Percentiles rank a stretch among this genome's conserved stretches.
These are phyloP conservation scores for Anoplolepis gracilipes DNA, from an alignment of 1,140 invertebrate genomes.

Conservation along the genomic window DNA sequence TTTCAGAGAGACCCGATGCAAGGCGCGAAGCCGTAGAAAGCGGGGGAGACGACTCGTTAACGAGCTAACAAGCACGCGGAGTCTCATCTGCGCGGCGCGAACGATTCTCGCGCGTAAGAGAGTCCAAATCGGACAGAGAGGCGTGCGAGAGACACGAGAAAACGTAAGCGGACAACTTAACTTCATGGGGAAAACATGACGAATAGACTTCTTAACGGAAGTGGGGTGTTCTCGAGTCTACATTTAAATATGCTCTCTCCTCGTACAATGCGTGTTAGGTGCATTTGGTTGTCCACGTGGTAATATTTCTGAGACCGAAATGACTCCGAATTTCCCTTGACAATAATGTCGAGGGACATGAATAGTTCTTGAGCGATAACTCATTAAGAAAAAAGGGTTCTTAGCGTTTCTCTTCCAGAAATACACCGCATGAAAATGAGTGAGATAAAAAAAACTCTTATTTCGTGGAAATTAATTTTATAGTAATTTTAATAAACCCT, in stretches of 20 bases:
- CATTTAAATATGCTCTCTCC: constrained; percentile 23
- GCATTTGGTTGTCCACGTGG: constrained; percentile 23
- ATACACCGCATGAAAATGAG: background rate
- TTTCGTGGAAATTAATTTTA: background rate
- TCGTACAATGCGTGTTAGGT: background rate
- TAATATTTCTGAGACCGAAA: constrained; percentile 8
- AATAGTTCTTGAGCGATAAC: background rate
- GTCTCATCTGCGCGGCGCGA: constrained; percentile 27
- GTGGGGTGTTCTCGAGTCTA: constrained; percentile 10
- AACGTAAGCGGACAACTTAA: constrained; percentile 25
- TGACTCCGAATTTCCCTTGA: background rate
- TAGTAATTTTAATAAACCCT: background rate
- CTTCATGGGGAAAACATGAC: constrained; percentile 19
- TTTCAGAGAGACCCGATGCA: constrained; percentile 36
- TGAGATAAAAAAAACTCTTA: background rate
- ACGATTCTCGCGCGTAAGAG: background rate
- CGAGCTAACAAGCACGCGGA: constrained; percentile 59
- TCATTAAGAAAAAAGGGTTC: background rate
- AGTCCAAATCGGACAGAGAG: background rate
- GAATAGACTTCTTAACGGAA: constrained; percentile 34
- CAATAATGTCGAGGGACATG: constrained; percentile 23
- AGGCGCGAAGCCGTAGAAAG: constrained; percentile 67
- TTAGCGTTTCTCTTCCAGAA: background rate
- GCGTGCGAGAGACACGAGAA: constrained; percentile 18
- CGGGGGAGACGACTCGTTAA: constrained; percentile 54